Evolutionary conservation across 2,113 vertebrate genomes (phyloP), one percentile per base, ranked within the genome.

Genomic region (Camelus dromedarius): DNA sequence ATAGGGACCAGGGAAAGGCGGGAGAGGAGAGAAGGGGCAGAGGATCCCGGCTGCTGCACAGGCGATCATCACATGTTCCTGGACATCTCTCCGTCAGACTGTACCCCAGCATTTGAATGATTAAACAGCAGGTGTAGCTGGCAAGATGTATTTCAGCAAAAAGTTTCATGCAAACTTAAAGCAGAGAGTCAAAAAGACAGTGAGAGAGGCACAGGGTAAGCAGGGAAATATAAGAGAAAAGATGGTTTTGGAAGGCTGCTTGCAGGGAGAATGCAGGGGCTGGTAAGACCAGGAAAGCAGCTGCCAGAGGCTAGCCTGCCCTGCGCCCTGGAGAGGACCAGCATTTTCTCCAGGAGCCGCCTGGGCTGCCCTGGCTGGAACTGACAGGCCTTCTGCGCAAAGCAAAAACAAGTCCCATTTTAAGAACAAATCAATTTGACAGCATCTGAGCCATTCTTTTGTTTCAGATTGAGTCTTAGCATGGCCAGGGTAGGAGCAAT

Each of bases 111-210:
- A 26, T 76, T 42, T 10, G n/a, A 76, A 48, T 16, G 35, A 24
- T 50, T 66, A 15, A 8, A 11, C 16, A 10, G 67, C 32, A 30
- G 83, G 13, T 13, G 5, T 42, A 26, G 62, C n/a, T 38, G 50
- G 64, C 28, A 73, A 76, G 91, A 80, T 60, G 3, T 28, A 69
- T 18, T 89, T 80, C 64, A 64, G 64, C 70, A 69, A 84, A 88
- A 35, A 32, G 22, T 77, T 69, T 22, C 83, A 66, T 42, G 32
- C 70, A 58, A 75, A 81, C n/a, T 64, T 30, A 46, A 38, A 83
- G 73, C 16, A 35, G 48, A 75, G 4, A 19, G 42, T 92, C 26
- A 84, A 58, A 73, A 89, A 93, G 87, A 85, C 35, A 94, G 30
- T 22, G 32, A 60, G 30, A 83, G 38, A 54, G 52, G 72, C 58